Conservation (phyloP, 2,797 vertebrate species). For the Propithecus deckenii region DNA sequence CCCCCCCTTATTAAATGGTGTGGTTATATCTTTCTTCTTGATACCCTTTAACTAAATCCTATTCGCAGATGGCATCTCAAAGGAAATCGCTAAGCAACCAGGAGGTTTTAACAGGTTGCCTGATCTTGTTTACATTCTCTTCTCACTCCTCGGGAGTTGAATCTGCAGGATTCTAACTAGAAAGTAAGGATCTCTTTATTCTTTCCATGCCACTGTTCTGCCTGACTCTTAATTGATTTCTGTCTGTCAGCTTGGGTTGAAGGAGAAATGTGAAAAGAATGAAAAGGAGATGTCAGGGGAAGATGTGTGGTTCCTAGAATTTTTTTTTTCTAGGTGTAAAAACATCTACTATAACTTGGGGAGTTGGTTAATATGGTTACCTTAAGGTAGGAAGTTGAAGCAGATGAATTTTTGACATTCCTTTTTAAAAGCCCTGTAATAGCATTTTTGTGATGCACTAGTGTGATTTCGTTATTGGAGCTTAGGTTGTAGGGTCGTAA, state of each 20-base stretch:
- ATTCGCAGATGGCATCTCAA: background rate
- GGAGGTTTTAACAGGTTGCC: background rate
- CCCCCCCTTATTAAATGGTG: background rate
- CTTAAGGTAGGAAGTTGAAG: conserved; percentile 4
- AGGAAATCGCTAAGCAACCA: background rate
- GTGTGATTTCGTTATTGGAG: background rate
- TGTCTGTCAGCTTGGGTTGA: background rate
- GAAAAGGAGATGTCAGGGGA: background rate
- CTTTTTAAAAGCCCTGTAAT: background rate
- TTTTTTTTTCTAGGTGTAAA: background rate
- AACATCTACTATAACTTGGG: background rate
- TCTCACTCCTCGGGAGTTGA: background rate
- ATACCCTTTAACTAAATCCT: background rate
- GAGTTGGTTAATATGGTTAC: background rate
- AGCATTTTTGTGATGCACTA: background rate
- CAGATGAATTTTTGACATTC: background rate
- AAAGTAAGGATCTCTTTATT: background rate
- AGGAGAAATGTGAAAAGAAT: background rate
- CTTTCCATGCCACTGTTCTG: background rate
- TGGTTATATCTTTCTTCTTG: background rate
- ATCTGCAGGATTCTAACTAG: background rate
- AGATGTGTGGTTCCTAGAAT: background rate
- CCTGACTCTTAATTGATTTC: background rate
- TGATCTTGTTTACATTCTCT: background rate
- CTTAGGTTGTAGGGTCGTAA: background rate